These are phyloP conservation scores for Calliopsis andreniformis DNA, from an alignment of 1,140 invertebrate species.

Conservation along the genomic window DNA sequence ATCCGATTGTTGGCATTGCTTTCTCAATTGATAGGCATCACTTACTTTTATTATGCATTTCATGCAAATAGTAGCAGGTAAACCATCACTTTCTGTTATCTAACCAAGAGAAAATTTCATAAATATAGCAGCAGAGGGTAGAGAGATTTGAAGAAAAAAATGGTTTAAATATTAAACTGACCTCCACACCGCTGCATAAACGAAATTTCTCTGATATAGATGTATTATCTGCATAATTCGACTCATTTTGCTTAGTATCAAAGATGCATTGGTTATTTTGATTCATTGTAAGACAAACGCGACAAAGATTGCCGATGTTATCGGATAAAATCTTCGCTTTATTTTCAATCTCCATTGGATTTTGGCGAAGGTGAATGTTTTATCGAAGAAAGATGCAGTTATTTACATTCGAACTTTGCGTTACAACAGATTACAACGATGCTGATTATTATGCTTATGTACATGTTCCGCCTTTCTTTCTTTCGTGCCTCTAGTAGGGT, in stretches of 20 bases:
- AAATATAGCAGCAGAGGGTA: neutral
- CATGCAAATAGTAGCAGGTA: constrained; percentile 69
- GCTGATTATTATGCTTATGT: constrained; percentile 11
- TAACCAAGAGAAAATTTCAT: neutral
- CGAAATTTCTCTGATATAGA: constrained; percentile 67
- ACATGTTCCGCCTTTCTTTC: too few relatives aligned
- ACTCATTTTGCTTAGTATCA: constrained; percentile 21
- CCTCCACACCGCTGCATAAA: constrained; percentile 73
- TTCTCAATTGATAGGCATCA: constrained; percentile 70
- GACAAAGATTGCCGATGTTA: constrained; percentile 51
- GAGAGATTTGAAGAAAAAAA: neutral
- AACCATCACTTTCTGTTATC: constrained; percentile 70
- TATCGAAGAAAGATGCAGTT: constrained; percentile 15
- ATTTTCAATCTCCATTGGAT: constrained; percentile 23
- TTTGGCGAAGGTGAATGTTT: constrained; percentile 1
- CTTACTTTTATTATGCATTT: constrained; percentile 70
- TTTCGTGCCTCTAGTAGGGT: constrained; percentile 21
- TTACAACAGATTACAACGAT: neutral
- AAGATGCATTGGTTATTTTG: constrained; percentile 70
- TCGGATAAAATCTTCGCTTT: constrained; percentile 2
- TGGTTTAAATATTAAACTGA: constrained; percentile 47
- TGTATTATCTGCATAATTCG: constrained; percentile 10
- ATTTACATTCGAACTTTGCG: constrained; percentile 15
- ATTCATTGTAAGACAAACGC: constrained; percentile 67
- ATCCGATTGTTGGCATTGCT: constrained; percentile 74